Conservation (phyloP, 92 coral and sea anemone genomes). For the Micromussa lordhowensis region DNA sequence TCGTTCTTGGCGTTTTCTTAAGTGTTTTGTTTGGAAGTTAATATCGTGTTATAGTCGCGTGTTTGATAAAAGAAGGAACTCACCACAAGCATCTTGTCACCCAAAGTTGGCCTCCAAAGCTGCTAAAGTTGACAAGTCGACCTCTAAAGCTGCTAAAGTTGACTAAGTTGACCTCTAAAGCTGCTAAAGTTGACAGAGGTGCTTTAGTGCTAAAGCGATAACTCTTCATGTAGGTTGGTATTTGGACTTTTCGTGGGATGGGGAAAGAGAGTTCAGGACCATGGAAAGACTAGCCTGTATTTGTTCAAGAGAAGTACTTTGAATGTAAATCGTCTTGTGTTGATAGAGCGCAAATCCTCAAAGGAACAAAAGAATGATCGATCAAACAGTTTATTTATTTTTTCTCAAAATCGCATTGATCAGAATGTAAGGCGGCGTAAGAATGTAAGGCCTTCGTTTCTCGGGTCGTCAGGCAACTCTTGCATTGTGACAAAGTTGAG, state of each 20-base stretch:
- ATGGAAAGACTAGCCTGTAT: not conserved
- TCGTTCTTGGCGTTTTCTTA: not conserved
- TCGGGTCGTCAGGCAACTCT: not conserved
- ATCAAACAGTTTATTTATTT: slow-evolving; percentile 18
- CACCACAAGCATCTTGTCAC: not conserved
- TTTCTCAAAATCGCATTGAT: not conserved
- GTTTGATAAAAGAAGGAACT: not conserved
- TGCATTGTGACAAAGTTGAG: too few species aligned
- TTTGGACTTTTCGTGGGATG: too few species aligned
- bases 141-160: too few species aligned
- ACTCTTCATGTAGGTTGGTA: too few species aligned
- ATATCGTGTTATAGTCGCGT: not conserved
- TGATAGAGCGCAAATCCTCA: not conserved
- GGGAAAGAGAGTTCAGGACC: not conserved
- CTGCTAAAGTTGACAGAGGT: too few species aligned
- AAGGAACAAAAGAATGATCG: not conserved
- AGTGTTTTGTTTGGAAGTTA: not conserved
- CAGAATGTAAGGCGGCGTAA: not conserved
- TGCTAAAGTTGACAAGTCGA: too few species aligned
- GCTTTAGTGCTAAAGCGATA: too few species aligned
- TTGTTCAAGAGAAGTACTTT: not conserved
- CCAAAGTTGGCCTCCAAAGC: not conserved
- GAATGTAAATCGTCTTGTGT: not conserved
- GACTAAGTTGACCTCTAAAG: too few species aligned
- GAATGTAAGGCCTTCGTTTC: not conserved